Evolutionary conservation across 2,888 invertebrate genomes (phyloP).

Genomic region (Phaedon cochleariae): DNA sequence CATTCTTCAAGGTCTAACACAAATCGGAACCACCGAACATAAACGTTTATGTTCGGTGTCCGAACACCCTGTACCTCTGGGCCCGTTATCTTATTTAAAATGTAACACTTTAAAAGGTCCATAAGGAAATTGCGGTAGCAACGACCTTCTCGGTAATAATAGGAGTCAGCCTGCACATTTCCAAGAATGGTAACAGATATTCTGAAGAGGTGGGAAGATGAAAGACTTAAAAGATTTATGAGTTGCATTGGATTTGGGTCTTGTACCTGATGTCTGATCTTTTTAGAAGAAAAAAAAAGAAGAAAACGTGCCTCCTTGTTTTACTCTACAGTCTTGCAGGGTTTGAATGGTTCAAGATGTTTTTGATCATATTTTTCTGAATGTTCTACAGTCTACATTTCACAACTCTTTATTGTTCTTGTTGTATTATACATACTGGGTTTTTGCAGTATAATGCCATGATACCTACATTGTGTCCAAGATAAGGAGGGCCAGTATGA

Average conservation of each 20-base stretch:
- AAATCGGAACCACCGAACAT: neutral
- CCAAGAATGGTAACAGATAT: neutral
- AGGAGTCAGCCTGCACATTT: neutral
- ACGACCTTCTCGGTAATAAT: neutral
- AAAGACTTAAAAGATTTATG: slow-evolving; percentile 18
- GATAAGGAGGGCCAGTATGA: too few relatives aligned
- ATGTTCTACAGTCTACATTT: too few relatives aligned
- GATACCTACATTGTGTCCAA: too few relatives aligned
- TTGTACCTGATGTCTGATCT: neutral
- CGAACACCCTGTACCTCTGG: too few relatives aligned
- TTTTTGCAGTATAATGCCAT: too few relatives aligned
- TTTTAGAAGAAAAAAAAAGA: neutral
- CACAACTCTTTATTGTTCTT: too few relatives aligned
- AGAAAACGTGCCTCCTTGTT: too few relatives aligned
- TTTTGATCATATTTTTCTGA: too few relatives aligned
- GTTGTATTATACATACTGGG: too few relatives aligned
- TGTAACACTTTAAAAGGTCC: neutral
- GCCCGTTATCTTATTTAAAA: neutral
- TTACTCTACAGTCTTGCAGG: too few relatives aligned
- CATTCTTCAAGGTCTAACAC: neutral
- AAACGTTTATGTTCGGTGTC: too few relatives aligned
- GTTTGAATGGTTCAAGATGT: too few relatives aligned
- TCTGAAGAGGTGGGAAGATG: neutral
- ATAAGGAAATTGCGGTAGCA: neutral
- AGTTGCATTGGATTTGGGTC: slow-evolving; percentile 5